These are phyloP conservation scores for Enteromius trimaculatus DNA, from an alignment of 2,797 vertebrate genomes.

Conservation along the genomic window DNA sequence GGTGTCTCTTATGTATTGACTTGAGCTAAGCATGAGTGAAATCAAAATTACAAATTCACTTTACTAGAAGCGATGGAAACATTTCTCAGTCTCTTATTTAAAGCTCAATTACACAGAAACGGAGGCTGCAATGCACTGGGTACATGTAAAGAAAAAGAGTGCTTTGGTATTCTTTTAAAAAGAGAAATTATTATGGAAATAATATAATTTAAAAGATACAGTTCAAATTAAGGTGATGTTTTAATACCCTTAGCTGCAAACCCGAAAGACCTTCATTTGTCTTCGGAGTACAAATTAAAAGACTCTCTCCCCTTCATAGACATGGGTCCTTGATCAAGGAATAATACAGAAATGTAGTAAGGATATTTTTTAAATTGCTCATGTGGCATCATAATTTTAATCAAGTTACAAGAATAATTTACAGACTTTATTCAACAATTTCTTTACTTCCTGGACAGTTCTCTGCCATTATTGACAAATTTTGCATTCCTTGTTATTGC, in stretches of 20 bases:
- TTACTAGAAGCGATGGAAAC: constrained; percentile 7
- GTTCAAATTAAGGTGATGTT: background rate
- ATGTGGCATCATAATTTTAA: background rate
- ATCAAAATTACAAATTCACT: constrained; percentile 33
- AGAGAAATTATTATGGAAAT: background rate
- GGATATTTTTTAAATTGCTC: background rate
- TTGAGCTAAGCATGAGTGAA: constrained; percentile 33
- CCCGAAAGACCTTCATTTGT: background rate
- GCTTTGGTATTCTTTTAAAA: background rate
- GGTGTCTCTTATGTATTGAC: constrained; percentile 18
- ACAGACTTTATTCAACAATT: no score
- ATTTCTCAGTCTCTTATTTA: constrained; percentile 3
- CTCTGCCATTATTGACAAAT: no score
- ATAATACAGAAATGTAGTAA: background rate
- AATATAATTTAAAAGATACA: background rate
- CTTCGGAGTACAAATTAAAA: background rate
- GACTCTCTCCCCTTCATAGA: background rate
- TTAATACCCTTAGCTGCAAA: background rate
- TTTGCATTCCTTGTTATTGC: background rate
- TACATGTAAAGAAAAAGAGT: background rate
- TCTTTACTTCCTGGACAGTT: no score
- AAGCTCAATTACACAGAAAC: constrained; percentile 14
- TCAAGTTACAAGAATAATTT: background rate
- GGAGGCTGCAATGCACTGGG: background rate
- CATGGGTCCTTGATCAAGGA: background rate